These are phyloP conservation scores for Andrena praecox DNA, from an alignment of 2,888 invertebrate genomes.

Conservation along the genomic window DNA sequence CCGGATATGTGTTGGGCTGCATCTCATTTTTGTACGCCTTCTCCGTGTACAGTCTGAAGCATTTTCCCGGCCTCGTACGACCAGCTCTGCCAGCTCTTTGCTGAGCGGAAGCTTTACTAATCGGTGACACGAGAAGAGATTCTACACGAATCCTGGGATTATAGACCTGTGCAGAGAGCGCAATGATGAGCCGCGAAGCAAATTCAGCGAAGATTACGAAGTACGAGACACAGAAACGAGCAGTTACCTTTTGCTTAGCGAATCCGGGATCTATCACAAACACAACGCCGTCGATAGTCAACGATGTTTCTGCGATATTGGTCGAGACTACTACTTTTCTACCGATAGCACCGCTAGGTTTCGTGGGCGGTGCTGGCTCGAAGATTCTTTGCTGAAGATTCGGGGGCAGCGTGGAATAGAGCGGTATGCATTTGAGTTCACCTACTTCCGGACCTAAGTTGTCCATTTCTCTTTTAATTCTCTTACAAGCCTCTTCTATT, in stretches of 20 bases:
- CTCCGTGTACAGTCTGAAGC: conserved; percentile 98
- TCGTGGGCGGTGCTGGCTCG: conserved; percentile 97
- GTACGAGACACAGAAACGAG: not conserved
- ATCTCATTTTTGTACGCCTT: conserved; percentile 98
- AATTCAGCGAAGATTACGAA: not conserved
- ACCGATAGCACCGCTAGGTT: conserved; percentile 95
- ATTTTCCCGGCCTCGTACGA: conserved; percentile 98
- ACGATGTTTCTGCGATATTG: conserved; percentile 99
- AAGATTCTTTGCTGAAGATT: conserved; percentile 99
- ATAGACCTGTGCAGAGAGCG: conserved; percentile 87
- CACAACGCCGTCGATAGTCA: conserved; percentile 99
- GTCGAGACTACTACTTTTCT: conserved; percentile 98
- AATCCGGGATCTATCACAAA: conserved; percentile 99
- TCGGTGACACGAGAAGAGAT: conserved; percentile 98
- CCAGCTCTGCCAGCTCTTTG: conserved; percentile 99
- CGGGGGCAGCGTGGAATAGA: conserved; percentile 99
- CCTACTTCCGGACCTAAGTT: conserved; percentile 98
- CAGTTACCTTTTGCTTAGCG: conserved; percentile 96
- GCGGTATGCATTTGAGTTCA: conserved; percentile 98
- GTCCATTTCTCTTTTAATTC: conserved; percentile 98
- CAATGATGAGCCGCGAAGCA: conserved; percentile 5
- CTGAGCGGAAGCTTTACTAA: conserved; percentile 99
- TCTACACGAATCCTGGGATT: conserved; percentile 97
- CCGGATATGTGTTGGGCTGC: conserved; percentile 99
- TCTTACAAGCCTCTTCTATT: conserved; percentile 99